A percentile compares a stretch with the other conserved stretches of the same genome.
Conservation (phyloP, 2,113 vertebrate species). For the Lophius piscatorius region DNA sequence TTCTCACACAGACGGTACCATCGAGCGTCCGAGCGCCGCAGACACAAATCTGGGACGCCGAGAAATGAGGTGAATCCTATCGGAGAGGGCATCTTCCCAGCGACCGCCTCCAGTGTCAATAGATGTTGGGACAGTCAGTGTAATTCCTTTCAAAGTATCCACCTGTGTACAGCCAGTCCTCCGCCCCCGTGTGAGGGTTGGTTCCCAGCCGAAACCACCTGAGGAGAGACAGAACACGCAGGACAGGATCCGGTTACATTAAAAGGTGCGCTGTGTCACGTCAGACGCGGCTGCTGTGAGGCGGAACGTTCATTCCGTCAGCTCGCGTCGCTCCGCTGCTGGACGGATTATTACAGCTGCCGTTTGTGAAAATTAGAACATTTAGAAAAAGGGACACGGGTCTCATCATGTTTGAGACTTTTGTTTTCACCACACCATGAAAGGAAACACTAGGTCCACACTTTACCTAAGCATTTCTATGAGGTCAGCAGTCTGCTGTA, state of each 20-base stretch:
- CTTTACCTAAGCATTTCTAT: too few species aligned
- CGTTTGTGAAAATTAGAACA: too few species aligned
- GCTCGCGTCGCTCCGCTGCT: too few species aligned
- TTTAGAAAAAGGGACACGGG: too few species aligned
- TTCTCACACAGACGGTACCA: slow-evolving; percentile 39
- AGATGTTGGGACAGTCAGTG: slow-evolving; percentile 92
- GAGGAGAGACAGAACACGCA: slow-evolving; percentile 13
- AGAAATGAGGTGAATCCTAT: slow-evolving; percentile 51
- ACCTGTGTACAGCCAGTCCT: slow-evolving; percentile 93
- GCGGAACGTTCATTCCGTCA: too few species aligned
- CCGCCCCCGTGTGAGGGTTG: slow-evolving; percentile 87
- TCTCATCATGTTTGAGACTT: too few species aligned
- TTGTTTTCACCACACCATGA: too few species aligned
- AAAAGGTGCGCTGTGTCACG: too few species aligned
- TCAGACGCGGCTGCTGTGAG: too few species aligned
- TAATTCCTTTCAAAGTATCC: slow-evolving; percentile 96
- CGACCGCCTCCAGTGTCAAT: slow-evolving; percentile 77
- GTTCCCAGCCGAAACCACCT: slow-evolving; percentile 92
- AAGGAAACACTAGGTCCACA: too few species aligned
- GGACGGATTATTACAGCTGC: too few species aligned
- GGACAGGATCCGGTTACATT: neutral
- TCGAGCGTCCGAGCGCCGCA: slow-evolving; percentile 19
- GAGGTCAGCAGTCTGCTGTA: too few species aligned
- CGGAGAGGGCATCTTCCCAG: slow-evolving; percentile 20
- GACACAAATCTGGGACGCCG: slow-evolving; percentile 27